Percentiles rank a stretch among this genome's conserved stretches.
Evolutionary conservation across 1,140 invertebrate species (phyloP).

Genomic region (Bemisia tabaci): DNA sequence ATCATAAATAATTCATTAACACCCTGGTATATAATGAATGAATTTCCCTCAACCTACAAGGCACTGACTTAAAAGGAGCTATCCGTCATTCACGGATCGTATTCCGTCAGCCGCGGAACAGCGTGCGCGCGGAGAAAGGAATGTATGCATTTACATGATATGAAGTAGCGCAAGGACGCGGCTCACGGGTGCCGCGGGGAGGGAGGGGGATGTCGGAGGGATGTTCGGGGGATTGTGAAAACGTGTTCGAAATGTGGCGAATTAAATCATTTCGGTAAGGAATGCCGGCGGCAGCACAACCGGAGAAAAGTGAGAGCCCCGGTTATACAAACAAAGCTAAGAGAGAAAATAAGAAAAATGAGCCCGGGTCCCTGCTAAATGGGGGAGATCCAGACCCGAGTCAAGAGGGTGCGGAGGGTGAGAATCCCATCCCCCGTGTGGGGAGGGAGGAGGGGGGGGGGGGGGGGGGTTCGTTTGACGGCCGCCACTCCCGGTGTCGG

Average conservation of each 20-base stretch:
- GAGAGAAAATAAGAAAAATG: not conserved
- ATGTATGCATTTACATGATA: not conserved
- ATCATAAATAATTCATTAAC: no score
- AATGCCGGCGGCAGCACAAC: not conserved
- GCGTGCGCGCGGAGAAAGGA: not conserved
- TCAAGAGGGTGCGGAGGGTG: not conserved
- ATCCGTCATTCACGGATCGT: no score
- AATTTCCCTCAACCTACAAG: no score
- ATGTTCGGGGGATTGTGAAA: not conserved
- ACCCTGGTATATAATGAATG: no score
- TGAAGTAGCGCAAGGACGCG: not conserved
- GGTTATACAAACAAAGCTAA: not conserved
- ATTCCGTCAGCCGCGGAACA: no score
- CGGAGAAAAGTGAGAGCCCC: not conserved
- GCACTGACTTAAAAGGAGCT: no score
- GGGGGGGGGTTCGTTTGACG: not conserved
- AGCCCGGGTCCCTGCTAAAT: not conserved
- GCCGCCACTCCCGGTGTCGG: not conserved
- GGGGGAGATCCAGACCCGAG: not conserved
- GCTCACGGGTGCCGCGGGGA: not conserved
- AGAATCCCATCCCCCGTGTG: not conserved
- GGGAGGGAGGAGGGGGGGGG: not conserved
- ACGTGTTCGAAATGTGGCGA: not conserved
- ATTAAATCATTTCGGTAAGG: not conserved
- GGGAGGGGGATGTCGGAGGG: no score